Conservation (phyloP, 1,140 invertebrate species). For the Meloidogyne exigua region DNA sequence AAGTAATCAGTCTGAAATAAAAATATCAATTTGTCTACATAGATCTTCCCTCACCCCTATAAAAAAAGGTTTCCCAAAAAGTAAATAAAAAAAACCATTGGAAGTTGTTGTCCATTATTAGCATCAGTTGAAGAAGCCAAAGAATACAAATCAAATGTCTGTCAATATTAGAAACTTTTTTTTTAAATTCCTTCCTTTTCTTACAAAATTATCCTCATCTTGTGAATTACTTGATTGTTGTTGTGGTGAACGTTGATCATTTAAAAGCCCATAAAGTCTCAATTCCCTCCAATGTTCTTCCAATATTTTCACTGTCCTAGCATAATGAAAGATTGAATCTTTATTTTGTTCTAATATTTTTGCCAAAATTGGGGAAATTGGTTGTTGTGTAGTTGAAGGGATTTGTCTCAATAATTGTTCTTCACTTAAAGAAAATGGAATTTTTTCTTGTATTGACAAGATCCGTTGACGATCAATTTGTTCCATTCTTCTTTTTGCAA, state of each 20-base stretch:
- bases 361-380: constrained; percentile 23
- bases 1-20: too few relatives aligned
- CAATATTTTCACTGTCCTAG: constrained; percentile 80
- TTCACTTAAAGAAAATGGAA: constrained; percentile 83
- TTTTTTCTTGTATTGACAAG: constrained; percentile 79
- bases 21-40: too few relatives aligned
- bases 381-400: constrained; percentile 67
- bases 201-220: constrained; percentile 1
- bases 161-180: not conserved
- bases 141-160: not conserved
- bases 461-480: constrained; percentile 86
- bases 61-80: not conserved
- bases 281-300: constrained; percentile 85
- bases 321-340: constrained; percentile 76
- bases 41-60: too few relatives aligned
- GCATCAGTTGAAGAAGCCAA: constrained; percentile 1
- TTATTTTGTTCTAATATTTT: constrained; percentile 45
- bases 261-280: constrained; percentile 86
- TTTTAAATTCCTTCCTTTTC: constrained; percentile 66
- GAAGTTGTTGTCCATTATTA: not conserved
- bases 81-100: not conserved
- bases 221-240: not conserved
- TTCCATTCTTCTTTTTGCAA: constrained; percentile 85
- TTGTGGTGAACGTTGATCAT: constrained; percentile 74
- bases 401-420: constrained; percentile 81